Conservation (phyloP, 2,797 vertebrate species). For the Sylvia borin region DNA sequence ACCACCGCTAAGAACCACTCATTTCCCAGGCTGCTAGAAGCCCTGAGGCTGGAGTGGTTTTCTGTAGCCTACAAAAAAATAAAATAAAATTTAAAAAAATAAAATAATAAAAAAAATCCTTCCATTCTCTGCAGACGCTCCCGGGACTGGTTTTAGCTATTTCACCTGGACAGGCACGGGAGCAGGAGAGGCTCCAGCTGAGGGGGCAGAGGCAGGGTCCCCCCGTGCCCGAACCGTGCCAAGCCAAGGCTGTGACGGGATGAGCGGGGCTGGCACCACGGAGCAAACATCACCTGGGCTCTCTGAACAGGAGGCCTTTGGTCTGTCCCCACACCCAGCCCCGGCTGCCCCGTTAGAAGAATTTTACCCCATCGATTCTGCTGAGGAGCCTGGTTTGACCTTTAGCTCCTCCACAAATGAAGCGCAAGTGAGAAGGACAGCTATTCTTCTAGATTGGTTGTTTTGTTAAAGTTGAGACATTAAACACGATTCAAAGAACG, state of each 20-base stretch:
- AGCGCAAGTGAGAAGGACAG: neutral
- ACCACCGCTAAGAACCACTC: neutral
- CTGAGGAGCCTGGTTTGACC: neutral
- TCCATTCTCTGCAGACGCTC: neutral
- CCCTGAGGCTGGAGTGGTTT: neutral
- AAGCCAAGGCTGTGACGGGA: neutral
- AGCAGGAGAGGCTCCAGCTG: neutral
- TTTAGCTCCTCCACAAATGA: neutral
- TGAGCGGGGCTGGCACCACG: neutral
- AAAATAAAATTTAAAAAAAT: too few relatives aligned
- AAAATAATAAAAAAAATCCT: neutral
- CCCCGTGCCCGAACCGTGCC: fast-evolving
- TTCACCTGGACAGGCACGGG: neutral
- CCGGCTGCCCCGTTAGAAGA: neutral
- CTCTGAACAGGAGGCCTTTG: neutral
- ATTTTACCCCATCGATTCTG: neutral
- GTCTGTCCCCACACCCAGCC: neutral
- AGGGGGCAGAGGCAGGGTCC: neutral
- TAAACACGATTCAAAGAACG: fast-evolving
- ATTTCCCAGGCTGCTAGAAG: neutral
- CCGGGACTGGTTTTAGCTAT: neutral
- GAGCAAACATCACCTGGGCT: fast-evolving
- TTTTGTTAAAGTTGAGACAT: neutral
- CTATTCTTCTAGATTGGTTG: neutral
- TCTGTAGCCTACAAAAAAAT: neutral